These are phyloP conservation scores for Urocynchramus pylzowi DNA, from an alignment of 2,113 vertebrate species.

Conservation along the genomic window DNA sequence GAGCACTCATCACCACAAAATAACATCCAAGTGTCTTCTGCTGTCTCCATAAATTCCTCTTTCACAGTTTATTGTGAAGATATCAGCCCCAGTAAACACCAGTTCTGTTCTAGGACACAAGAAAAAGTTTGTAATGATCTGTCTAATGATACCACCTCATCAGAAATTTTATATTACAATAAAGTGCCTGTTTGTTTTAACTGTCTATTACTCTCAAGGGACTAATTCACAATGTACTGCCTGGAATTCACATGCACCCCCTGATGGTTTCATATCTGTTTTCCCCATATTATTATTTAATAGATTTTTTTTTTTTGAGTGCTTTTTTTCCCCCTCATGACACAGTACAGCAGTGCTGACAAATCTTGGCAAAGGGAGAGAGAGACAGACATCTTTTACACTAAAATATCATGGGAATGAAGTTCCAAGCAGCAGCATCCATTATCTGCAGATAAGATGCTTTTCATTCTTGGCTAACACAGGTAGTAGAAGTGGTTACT, in stretches of 20 bases:
- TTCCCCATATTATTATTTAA: background rate
- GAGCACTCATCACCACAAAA: background rate
- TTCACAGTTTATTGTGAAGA: background rate
- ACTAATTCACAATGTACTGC: background rate
- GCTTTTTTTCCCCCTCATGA: background rate
- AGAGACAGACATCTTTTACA: background rate
- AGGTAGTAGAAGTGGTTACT: conserved; percentile 10
- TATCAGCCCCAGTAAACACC: background rate
- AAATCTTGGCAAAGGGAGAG: background rate
- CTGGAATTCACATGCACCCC: background rate
- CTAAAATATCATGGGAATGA: background rate
- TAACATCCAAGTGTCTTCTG: background rate
- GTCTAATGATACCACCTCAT: conserved; percentile 35
- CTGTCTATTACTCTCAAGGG: background rate
- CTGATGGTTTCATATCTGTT: background rate
- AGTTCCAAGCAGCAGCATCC: background rate
- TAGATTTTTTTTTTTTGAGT: background rate
- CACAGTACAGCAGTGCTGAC: background rate
- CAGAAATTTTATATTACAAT: conserved; percentile 4
- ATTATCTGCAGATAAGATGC: background rate
- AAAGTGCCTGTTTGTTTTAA: conserved; percentile 37
- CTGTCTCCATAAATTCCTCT: background rate
- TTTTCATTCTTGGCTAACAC: conserved; percentile 18
- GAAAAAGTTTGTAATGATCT: conserved; percentile 12
- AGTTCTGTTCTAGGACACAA: background rate